Base-by-base conservation (phyloP, 1,140 invertebrate genomes). In the Phthorimaea operculella region DNA sequence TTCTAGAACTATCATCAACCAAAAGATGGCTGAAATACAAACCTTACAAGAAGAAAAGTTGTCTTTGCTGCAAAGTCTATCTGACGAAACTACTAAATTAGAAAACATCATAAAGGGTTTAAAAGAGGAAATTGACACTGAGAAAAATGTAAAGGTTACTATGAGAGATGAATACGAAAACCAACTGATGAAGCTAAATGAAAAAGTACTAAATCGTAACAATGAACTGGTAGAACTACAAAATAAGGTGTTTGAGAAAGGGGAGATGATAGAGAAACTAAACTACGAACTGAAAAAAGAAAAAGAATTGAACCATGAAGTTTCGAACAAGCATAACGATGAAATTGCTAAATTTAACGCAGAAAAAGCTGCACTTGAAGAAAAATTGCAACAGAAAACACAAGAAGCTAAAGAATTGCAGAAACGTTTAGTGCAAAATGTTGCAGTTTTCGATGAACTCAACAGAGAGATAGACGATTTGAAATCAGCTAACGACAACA, bases 221-320 rank as follows among this genome's bases (percentile, higher is more conserved):
- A 83, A 84, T 67, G 79, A 84, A 59, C 58, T 84, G 15, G 74
- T 83, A 39, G 81, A 83, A 57, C 44, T 84, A 28, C 81, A 81
- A 64, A 79, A 84, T 56, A 83, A 75, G 59, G 64, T 84, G 45
- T 70, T 71, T 14, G 61, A 73, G 56, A 81, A 77, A 44, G 70
- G 78, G 51, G 78, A 81, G 67, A 55, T 58, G n/a, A 79, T 84
- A 36, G 75, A 84, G 62, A 47, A 60, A 4, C 59, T 82, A 28
- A 71, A 79, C 39, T 47, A 68, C 21, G 63, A 79, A 28, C 50
- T 80, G 14, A 67, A 66, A 47, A 74, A 71, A 51, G 80, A 80
- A 56, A 80, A 72, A 28, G 74, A 80, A 17, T 54, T 62, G 8
- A 75, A 58, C 51, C 59, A 70, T 16, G 70, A 74, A 50, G 16